Evolutionary conservation across 2,113 vertebrate species (phyloP).

Genomic region (Boulengeromyrus knoepffleri): DNA sequence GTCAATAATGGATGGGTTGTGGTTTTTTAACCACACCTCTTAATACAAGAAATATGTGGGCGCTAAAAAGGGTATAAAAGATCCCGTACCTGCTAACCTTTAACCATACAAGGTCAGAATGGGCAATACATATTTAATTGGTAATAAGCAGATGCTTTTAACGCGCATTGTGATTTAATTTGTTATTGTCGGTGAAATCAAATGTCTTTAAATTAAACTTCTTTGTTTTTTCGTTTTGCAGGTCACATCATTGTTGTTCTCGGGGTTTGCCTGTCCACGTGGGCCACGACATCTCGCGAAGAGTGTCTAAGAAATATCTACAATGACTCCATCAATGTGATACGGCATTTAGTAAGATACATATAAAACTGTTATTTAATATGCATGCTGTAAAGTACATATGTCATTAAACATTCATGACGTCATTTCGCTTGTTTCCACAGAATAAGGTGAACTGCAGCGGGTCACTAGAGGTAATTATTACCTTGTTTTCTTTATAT

Average conservation of each 20-base stretch:
- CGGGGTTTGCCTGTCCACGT: neutral
- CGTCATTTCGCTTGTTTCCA: neutral
- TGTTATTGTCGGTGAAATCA: neutral
- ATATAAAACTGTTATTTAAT: neutral
- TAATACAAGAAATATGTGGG: slow-evolving; percentile 11
- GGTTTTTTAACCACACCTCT: slow-evolving; percentile 15
- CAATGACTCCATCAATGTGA: neutral
- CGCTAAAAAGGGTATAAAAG: slow-evolving; percentile 14
- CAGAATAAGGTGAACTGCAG: neutral
- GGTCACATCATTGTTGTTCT: slow-evolving; percentile 11
- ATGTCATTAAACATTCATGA: neutral
- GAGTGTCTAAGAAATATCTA: neutral
- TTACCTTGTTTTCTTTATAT: neutral
- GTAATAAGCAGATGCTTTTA: neutral
- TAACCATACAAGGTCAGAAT: slow-evolving; percentile 4
- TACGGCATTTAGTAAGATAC: neutral
- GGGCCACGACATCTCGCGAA: neutral
- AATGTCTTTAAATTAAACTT: neutral
- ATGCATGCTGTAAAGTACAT: neutral
- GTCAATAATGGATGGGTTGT: neutral
- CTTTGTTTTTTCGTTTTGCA: neutral
- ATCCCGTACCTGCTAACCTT: neutral
- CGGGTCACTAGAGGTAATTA: neutral
- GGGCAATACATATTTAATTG: slow-evolving; percentile 15
- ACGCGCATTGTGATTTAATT: neutral